Evolutionary conservation across 2,888 invertebrate species (phyloP).

Genomic region (Phlogophora meticulosa): DNA sequence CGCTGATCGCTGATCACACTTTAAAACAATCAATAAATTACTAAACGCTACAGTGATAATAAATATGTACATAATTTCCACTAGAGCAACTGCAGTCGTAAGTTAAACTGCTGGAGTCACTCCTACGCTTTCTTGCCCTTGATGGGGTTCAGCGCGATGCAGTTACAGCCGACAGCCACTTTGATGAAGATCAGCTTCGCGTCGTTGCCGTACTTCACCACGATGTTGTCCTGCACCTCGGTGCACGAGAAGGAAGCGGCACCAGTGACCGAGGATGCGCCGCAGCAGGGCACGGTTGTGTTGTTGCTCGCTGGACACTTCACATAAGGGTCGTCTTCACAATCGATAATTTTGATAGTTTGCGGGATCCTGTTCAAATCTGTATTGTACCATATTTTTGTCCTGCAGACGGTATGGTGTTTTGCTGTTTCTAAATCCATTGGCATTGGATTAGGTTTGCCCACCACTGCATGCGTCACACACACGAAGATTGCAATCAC

Average conservation of each 20-base stretch:
- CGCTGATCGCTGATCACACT: constrained; percentile 10
- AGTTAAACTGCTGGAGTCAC: constrained; percentile 3
- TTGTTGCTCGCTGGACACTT: constrained; percentile 52
- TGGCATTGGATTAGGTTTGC: too few relatives aligned
- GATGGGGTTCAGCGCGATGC: constrained; percentile 31
- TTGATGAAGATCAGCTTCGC: too few relatives aligned
- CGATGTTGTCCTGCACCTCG: constrained; percentile 51
- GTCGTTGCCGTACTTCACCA: constrained; percentile 20
- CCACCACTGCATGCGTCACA: constrained; percentile 24
- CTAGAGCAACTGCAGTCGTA: constrained; percentile 38
- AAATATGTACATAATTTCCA: constrained; percentile 34
- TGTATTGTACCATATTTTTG: constrained; percentile 68
- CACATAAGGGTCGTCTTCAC: constrained; percentile 66
- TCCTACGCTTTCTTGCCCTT: constrained; percentile 32
- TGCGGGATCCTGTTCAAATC: constrained; percentile 73
- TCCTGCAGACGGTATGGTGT: constrained; percentile 55
- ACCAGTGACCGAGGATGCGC: too few relatives aligned
- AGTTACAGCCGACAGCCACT: constrained; percentile 65
- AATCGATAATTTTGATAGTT: constrained; percentile 76
- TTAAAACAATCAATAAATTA: constrained; percentile 38
- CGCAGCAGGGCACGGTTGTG: too few relatives aligned
- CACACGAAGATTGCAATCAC: constrained; percentile 23
- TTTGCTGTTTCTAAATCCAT: constrained; percentile 7
- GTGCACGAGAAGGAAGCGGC: constrained; percentile 47
- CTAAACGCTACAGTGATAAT: constrained; percentile 37